Conservation (phyloP, 2,113 vertebrate genomes). For the Clarias macrocephalus region DNA sequence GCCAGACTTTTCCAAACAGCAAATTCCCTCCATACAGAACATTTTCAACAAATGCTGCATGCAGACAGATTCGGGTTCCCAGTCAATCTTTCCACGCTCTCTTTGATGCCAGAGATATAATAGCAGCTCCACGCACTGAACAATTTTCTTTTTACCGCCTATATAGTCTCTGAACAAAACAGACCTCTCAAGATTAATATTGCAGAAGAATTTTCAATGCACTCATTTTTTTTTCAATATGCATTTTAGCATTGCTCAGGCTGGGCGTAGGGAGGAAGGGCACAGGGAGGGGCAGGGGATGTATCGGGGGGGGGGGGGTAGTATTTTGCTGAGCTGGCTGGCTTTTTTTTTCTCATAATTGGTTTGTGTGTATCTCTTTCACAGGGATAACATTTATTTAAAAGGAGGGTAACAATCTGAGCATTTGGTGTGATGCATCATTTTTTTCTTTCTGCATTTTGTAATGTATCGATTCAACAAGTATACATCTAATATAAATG, state of each 20-base stretch:
- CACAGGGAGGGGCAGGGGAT: rapidly evolving
- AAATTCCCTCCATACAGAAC: constrained; percentile 2
- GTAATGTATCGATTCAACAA: neutral
- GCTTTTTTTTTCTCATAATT: neutral
- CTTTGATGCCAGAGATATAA: constrained; percentile 11
- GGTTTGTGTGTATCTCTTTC: neutral
- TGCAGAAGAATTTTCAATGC: neutral
- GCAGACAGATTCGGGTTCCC: neutral
- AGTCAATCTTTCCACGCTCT: neutral
- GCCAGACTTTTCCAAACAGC: neutral
- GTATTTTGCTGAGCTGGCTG: neutral
- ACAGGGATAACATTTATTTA: neutral
- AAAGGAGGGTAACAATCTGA: neutral
- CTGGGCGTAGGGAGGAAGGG: neutral
- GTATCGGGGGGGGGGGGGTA: no score
- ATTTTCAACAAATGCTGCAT: constrained; percentile 13
- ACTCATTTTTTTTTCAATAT: neutral
- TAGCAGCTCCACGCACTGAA: neutral
- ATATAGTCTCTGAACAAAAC: neutral
- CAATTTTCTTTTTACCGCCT: neutral
- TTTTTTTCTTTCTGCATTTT: neutral
- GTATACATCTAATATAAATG: neutral
- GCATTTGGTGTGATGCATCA: neutral
- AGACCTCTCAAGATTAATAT: neutral
- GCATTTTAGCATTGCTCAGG: neutral